phyloP scores from a whole-genome alignment of 2,888 invertebrate species.

The Stenodema calcarata region DNA sequence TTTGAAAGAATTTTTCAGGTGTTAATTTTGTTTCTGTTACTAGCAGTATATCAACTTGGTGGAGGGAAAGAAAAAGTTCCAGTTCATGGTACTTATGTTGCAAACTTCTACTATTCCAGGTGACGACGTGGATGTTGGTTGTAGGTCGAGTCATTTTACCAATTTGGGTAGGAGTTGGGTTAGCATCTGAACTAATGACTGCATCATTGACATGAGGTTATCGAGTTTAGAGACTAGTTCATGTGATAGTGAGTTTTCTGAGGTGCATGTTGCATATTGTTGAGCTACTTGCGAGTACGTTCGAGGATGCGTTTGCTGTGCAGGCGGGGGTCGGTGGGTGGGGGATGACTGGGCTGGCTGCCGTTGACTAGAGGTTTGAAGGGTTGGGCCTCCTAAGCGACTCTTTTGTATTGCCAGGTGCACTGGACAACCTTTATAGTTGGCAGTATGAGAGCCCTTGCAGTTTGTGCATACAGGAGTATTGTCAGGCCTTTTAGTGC shows the following conservation, averaged over 20 bases:
- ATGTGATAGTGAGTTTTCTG: not conserved
- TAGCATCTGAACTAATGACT: constrained; percentile 3
- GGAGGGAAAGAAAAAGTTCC: not conserved
- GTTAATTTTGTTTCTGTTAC: constrained; percentile 30
- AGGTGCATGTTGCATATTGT: not conserved
- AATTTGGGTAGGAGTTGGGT: constrained; percentile 7
- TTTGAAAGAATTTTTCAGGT: not conserved
- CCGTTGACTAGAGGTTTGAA: not conserved
- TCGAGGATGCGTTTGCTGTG: not conserved
- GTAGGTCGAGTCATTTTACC: not conserved
- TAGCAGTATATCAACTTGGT: constrained; percentile 4
- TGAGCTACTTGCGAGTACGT: not conserved
- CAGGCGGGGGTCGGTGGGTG: too few species aligned
- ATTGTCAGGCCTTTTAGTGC: not conserved
- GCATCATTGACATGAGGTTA: not conserved
- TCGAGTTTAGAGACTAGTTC: not conserved
- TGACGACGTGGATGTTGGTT: not conserved
- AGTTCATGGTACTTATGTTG: not conserved
- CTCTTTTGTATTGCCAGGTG: not conserved
- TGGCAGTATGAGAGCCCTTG: not conserved
- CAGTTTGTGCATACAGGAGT: constrained; percentile 8
- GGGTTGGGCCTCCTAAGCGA: too few species aligned
- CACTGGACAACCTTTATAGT: not conserved
- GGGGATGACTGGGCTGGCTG: too few species aligned
- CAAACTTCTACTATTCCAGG: constrained; percentile 20